Conservation (phyloP, 1,140 invertebrate genomes). For the Drosophila pseudoobscura region DNA sequence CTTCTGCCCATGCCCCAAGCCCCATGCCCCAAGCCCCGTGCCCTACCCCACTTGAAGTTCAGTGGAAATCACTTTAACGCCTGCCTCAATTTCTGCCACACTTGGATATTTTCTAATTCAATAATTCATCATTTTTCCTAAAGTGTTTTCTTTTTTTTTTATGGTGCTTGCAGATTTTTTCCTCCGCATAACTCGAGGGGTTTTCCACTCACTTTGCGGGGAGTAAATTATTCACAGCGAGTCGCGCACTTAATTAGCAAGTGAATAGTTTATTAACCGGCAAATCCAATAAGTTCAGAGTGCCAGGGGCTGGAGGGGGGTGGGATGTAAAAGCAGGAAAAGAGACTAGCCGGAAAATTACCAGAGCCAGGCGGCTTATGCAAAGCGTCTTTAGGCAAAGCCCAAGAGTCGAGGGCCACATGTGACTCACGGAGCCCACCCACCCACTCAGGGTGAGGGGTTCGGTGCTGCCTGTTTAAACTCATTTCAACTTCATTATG, state of each 20-base stretch:
- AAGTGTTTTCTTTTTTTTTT: background rate
- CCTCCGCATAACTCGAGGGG: slow-evolving; percentile 33
- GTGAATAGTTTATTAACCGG: slow-evolving; percentile 70
- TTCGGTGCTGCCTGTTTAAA: slow-evolving; percentile 45
- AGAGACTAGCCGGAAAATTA: slow-evolving; percentile 35
- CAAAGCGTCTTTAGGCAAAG: slow-evolving; percentile 35
- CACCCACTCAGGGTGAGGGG: slow-evolving; percentile 9
- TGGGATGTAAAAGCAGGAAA: slow-evolving; percentile 1
- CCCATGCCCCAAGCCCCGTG: too few relatives aligned
- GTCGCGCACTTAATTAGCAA: slow-evolving; percentile 63
- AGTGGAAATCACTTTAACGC: slow-evolving; percentile 48
- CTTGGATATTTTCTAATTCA: slow-evolving; percentile 23
- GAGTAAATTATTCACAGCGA: slow-evolving; percentile 47
- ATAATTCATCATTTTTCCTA: slow-evolving; percentile 24
- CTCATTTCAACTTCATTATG: slow-evolving; percentile 71
- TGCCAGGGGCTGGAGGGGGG: background rate
- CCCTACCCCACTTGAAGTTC: slow-evolving; percentile 39
- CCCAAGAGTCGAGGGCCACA: slow-evolving; percentile 39
- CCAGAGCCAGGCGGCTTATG: slow-evolving; percentile 18
- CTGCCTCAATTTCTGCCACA: slow-evolving; percentile 14
- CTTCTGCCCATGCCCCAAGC: background rate
- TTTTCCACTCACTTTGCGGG: slow-evolving; percentile 25
- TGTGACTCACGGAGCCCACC: slow-evolving; percentile 52
- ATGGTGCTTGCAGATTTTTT: slow-evolving; percentile 16
- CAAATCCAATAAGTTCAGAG: slow-evolving; percentile 71